phyloP scores from a whole-genome alignment of 2,113 vertebrate species.

The Hymenochirus boettgeri region DNA sequence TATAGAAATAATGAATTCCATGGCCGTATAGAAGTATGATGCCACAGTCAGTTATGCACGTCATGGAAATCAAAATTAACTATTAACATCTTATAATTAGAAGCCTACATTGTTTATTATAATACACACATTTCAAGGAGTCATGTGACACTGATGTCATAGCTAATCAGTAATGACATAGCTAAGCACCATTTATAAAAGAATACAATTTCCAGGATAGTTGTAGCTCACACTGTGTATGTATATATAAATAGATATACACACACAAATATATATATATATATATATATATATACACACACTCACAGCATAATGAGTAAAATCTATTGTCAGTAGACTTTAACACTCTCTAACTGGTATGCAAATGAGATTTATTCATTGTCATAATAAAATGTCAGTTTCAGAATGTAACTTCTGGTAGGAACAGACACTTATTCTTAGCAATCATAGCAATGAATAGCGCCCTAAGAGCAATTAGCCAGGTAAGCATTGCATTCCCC shows the following conservation, averaged over 20 bases:
- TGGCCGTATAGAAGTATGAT: too few species aligned
- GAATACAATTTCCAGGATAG: too few species aligned
- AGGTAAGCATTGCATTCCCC: conserved; percentile 18
- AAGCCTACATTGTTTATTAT: too few species aligned
- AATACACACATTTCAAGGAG: too few species aligned
- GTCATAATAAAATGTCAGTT: not conserved
- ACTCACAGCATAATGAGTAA: not conserved
- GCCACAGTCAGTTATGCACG: too few species aligned
- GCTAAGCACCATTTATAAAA: too few species aligned
- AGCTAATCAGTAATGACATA: too few species aligned
- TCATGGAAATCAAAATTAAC: too few species aligned
- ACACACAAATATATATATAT: not conserved
- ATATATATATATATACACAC: not conserved
- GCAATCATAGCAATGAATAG: conserved; percentile 21
- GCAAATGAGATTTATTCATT: not conserved
- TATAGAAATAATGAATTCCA: too few species aligned
- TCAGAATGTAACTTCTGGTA: not conserved
- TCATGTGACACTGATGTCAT: too few species aligned
- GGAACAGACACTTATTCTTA: not conserved
- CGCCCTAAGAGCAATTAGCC: conserved; percentile 9
- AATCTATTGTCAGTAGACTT: not conserved
- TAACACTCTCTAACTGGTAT: not conserved
- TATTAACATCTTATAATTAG: too few species aligned
- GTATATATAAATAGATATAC: not conserved
- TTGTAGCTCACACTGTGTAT: too few species aligned